Conservation (phyloP, 2,888 invertebrate species). For the Argyresthia goedartella region DNA sequence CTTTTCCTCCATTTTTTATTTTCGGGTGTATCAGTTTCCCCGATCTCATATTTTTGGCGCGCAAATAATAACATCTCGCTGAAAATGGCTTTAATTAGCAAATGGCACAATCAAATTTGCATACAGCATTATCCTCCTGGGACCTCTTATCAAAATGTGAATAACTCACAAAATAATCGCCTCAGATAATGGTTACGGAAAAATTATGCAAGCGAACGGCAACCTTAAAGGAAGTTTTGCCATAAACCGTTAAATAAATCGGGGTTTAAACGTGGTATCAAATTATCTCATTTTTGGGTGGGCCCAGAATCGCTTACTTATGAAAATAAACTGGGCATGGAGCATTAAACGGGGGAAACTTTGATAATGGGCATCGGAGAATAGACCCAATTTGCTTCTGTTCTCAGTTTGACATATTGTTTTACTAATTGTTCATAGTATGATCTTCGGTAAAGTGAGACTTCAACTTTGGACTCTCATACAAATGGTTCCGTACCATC, state of each 20-base stretch:
- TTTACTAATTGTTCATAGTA: too few relatives aligned
- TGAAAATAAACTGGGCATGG: conserved; percentile 28
- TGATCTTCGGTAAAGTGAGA: too few relatives aligned
- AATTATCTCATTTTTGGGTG: conserved; percentile 46
- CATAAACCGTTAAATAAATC: conserved; percentile 37
- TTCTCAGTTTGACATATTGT: too few relatives aligned
- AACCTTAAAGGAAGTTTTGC: conserved; percentile 27
- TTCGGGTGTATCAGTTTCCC: too few relatives aligned
- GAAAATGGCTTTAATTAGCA: neutral
- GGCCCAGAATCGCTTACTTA: conserved; percentile 15
- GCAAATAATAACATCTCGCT: too few relatives aligned
- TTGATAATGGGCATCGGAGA: conserved; percentile 6
- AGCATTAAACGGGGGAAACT: conserved; percentile 9
- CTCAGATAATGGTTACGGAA: conserved; percentile 12
- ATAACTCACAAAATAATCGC: conserved; percentile 2
- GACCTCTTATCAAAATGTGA: neutral
- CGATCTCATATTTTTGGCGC: too few relatives aligned
- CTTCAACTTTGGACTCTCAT: too few relatives aligned
- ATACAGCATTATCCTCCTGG: neutral
- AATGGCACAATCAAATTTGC: neutral
- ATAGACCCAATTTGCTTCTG: neutral
- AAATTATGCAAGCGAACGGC: conserved; percentile 36
- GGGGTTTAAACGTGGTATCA: conserved; percentile 39
- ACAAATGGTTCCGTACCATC: too few relatives aligned
- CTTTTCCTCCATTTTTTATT: too few relatives aligned